phyloP scores from a whole-genome alignment of 2,888 invertebrate genomes.

The Synergus umbraculus region DNA sequence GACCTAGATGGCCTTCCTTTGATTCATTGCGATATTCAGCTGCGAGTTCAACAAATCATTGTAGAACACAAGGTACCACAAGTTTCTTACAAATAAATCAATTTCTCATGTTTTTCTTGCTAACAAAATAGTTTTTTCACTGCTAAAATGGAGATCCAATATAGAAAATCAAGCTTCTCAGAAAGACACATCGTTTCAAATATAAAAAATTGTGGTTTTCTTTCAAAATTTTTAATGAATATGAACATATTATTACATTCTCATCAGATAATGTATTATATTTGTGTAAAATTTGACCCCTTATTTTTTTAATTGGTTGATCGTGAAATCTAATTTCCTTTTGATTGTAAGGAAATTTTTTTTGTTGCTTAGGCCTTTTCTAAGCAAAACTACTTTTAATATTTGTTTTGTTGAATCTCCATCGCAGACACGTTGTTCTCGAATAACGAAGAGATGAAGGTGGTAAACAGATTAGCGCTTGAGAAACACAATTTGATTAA shows the following conservation, averaged over 20 bases:
- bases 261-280: no score
- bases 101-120: not conserved
- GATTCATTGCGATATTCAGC: constrained; percentile 85
- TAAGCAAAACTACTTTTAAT: not conserved
- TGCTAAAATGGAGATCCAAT: constrained; percentile 4
- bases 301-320: not conserved
- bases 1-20: constrained; percentile 87
- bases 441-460: not conserved
- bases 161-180: not conserved
- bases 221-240: not conserved
- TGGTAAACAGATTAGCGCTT: not conserved
- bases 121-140: not conserved
- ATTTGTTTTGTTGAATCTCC: not conserved
- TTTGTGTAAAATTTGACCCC: no score
- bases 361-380: not conserved
- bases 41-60: constrained; percentile 89
- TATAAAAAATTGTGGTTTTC: not conserved
- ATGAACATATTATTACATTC: not conserved
- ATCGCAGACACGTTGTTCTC: not conserved
- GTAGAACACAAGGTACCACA: constrained; percentile 85
- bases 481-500: not conserved
- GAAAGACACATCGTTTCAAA: no score
- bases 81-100: constrained; percentile 31
- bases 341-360: not conserved
- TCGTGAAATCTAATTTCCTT: not conserved